A percentile compares a stretch with the other conserved stretches of the same genome.
Evolutionary conservation across 2,113 vertebrate genomes (phyloP).

Genomic region (Cathartes aura): DNA sequence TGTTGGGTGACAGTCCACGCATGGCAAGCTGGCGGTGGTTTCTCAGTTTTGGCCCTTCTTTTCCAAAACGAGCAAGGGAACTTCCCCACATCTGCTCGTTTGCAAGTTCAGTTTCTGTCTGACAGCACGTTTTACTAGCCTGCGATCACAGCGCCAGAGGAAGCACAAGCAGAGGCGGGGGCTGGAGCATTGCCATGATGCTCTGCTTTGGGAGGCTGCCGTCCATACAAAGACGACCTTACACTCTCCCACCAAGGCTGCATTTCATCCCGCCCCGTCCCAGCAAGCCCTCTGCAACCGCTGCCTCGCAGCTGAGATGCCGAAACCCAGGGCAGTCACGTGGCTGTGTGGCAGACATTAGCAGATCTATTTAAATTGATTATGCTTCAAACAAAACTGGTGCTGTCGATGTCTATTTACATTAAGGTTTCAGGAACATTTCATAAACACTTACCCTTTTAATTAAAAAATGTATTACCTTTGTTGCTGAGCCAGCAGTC

Average conservation of each 20-base stretch:
- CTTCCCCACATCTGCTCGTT: not conserved
- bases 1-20: rapidly evolving
- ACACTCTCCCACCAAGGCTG: not conserved
- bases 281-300: not conserved
- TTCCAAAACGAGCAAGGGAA: not conserved
- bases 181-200: not conserved
- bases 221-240: not conserved
- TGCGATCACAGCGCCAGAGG: not conserved
- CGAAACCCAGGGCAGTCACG: not conserved
- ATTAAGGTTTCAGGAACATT: not conserved
- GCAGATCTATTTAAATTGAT: conserved; percentile 21
- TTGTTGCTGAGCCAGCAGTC: not conserved
- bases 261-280: not conserved
- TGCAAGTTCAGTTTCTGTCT: not conserved
- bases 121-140: not conserved
- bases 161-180: not conserved
- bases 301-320: rapidly evolving
- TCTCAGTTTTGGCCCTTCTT: not conserved
- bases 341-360: not conserved
- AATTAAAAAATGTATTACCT: not conserved
- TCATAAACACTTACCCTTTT: not conserved
- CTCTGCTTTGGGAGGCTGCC: not conserved
- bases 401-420: not conserved
- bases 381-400: not conserved
- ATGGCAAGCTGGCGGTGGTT: rapidly evolving